phyloP scores from a whole-genome alignment of 2,888 invertebrate species.

The Ormyrus rosae region DNA sequence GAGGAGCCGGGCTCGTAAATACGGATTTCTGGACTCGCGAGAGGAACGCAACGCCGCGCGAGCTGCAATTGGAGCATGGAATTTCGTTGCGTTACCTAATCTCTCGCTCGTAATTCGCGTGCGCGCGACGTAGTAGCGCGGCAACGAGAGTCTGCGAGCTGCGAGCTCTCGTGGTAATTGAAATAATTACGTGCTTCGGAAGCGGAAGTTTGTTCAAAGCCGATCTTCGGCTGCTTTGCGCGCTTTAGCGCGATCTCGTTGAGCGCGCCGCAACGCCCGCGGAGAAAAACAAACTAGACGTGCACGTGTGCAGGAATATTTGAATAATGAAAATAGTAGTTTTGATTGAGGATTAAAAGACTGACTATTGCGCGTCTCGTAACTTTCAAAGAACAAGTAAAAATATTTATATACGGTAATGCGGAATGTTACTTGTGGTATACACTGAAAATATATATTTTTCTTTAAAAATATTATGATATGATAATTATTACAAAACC shows the following conservation, averaged over 20 bases:
- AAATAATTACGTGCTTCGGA: conserved; percentile 52
- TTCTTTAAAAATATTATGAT: too few species aligned
- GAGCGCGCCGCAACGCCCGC: not conserved
- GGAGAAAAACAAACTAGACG: not conserved
- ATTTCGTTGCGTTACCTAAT: conserved; percentile 53
- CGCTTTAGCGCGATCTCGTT: not conserved
- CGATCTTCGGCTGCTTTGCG: not conserved
- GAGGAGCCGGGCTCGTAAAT: not conserved
- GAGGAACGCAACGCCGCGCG: not conserved
- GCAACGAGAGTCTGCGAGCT: not conserved
- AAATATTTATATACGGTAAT: too few species aligned
- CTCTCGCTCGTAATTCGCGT: conserved; percentile 32
- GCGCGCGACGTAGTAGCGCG: not conserved
- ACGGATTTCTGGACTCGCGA: not conserved
- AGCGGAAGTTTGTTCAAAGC: conserved; percentile 50
- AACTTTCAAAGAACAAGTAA: too few species aligned
- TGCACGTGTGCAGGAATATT: not conserved
- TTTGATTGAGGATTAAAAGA: too few species aligned
- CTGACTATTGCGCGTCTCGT: too few species aligned
- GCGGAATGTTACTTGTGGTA: too few species aligned
- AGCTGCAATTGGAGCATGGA: conserved; percentile 48
- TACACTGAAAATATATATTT: too few species aligned
- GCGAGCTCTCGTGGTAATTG: conserved; percentile 20
- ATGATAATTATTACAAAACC: too few species aligned
- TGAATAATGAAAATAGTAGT: not conserved